Evolutionary conservation across 2,888 invertebrate genomes (phyloP).

Genomic region (Phyto melanocephala): DNA sequence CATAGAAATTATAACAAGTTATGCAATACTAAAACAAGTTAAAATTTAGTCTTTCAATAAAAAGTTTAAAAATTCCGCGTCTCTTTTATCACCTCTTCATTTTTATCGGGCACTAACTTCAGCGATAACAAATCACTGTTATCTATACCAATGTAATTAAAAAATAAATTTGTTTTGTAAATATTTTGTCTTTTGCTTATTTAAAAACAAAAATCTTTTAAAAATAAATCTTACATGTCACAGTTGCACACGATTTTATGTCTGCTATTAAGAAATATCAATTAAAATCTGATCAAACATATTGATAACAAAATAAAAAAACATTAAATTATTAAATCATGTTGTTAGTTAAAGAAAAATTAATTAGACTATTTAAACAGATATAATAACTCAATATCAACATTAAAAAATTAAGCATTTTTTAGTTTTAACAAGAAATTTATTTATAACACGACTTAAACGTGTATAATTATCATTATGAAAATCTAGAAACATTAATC

Average conservation of each 20-base stretch:
- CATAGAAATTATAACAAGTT: too few relatives aligned
- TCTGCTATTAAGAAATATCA: constrained; percentile 33
- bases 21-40: too few relatives aligned
- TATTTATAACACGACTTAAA: constrained; percentile 16
- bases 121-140: too few relatives aligned
- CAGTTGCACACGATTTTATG: constrained; percentile 34
- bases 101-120: too few relatives aligned
- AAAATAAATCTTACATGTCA: constrained; percentile 16
- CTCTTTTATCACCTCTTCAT: too few relatives aligned
- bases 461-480: not conserved
- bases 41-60: too few relatives aligned
- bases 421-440: constrained; percentile 11
- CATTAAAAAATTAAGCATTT: not conserved
- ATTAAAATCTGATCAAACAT: constrained; percentile 43
- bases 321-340: not conserved
- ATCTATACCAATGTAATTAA: too few relatives aligned
- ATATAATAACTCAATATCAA: not conserved
- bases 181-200: too few relatives aligned
- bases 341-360: not conserved
- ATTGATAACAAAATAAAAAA: constrained; percentile 14
- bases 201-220: not conserved
- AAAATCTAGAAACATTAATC: constrained; percentile 25
- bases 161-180: too few relatives aligned
- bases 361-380: not conserved
- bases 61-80: too few relatives aligned